Percentiles rank a stretch among this genome's conserved stretches.
These are phyloP conservation scores for Drosophila oshimai DNA, from an alignment of 1,140 invertebrate genomes.

Conservation along the genomic window DNA sequence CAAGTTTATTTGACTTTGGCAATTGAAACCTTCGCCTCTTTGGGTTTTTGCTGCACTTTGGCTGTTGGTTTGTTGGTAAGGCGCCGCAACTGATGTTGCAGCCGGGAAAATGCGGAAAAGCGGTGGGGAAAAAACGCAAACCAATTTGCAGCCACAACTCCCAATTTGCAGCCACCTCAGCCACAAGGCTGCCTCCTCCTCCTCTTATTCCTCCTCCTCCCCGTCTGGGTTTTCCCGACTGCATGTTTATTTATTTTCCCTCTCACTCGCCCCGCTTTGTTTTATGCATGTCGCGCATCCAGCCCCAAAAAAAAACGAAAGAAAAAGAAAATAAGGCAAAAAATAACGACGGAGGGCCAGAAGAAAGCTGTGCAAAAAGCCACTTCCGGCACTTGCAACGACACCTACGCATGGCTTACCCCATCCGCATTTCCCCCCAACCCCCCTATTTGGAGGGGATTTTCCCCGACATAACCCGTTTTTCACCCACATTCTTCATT, in stretches of 20 bases:
- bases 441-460: too few relatives aligned
- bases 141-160: constrained; percentile 13
- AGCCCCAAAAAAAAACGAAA: not conserved
- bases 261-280: constrained; percentile 18
- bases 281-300: constrained; percentile 46
- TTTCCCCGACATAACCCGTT: not conserved
- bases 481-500: not conserved
- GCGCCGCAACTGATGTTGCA: constrained; percentile 2
- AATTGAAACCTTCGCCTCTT: constrained; percentile 6
- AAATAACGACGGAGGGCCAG: not conserved
- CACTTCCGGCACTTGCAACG: constrained; percentile 42
- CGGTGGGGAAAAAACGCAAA: not conserved
- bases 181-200: not conserved
- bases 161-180: constrained; percentile 3
- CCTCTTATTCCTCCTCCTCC: not conserved
- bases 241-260: constrained; percentile 44
- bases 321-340: not conserved
- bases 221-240: not conserved
- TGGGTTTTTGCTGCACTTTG: not conserved
- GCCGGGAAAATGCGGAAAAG: not conserved
- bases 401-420: constrained; percentile 37
- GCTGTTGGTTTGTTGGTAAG: not conserved
- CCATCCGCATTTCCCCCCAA: not conserved
- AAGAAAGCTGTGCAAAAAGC: constrained; percentile 20
- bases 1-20: constrained; percentile 18